A percentile compares a stretch with the other conserved stretches of the same genome.
These are phyloP conservation scores for Drosophila tropicalis DNA, from an alignment of 1,140 invertebrate genomes.

Conservation along the genomic window DNA sequence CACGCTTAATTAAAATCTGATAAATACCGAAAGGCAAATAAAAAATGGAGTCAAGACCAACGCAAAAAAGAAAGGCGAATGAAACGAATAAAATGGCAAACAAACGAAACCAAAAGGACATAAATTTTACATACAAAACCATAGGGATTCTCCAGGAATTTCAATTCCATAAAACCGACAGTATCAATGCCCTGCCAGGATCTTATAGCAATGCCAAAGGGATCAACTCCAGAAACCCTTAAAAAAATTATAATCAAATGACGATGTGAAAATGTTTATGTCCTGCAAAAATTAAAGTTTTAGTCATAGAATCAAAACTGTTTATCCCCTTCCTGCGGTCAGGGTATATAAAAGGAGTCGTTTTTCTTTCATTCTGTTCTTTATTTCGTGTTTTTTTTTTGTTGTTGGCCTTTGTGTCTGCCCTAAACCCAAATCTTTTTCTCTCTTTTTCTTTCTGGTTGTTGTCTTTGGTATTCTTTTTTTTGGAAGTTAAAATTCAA, in stretches of 20 bases:
- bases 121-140: background rate
- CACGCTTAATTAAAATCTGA: slow-evolving; percentile 63
- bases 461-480: background rate
- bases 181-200: background rate
- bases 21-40: slow-evolving; percentile 63
- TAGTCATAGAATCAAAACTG: no score
- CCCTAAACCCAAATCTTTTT: no score
- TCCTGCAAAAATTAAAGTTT: no score
- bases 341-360: background rate
- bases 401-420: background rate
- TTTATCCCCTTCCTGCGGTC: background rate
- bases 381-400: background rate
- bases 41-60: slow-evolving; percentile 39
- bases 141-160: no score
- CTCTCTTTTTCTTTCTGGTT: no score
- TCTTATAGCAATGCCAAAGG: no score
- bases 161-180: background rate
- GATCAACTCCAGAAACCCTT: no score
- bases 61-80: slow-evolving; percentile 5
- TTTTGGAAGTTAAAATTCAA: slow-evolving; percentile 47
- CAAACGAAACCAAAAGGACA: background rate
- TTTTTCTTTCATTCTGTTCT: background rate
- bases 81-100: slow-evolving; percentile 1
- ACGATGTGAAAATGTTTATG: no score
- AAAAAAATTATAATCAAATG: no score